Percentiles rank a stretch among this genome's conserved stretches.
Evolutionary conservation across 2,113 vertebrate genomes (phyloP).

Genomic region (Ctenomys sociabilis): DNA sequence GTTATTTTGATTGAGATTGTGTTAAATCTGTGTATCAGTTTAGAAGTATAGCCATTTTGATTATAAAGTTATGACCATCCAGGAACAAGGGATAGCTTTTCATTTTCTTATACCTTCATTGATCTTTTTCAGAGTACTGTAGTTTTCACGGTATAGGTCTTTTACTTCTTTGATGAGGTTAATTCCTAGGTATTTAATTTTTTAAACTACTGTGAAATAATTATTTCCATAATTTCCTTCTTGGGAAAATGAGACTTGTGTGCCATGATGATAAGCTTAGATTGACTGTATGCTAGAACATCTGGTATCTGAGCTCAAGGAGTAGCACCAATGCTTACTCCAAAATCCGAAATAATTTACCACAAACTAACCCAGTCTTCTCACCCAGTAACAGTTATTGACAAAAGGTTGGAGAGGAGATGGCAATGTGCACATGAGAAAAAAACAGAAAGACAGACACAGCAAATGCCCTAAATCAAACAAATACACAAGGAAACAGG

Average conservation of each 20-base stretch:
- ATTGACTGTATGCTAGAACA: rapidly evolving
- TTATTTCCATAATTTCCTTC: background rate
- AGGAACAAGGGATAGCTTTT: background rate
- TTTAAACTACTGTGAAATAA: background rate
- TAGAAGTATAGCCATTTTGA: background rate
- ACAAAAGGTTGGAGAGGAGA: too few relatives aligned
- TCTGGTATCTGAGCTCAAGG: rapidly evolving
- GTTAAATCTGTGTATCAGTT: background rate
- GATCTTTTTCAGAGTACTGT: background rate
- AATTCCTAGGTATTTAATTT: background rate
- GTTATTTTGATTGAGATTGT: background rate
- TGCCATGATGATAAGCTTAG: rapidly evolving
- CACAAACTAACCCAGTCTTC: rapidly evolving
- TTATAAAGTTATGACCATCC: background rate
- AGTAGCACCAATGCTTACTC: rapidly evolving
- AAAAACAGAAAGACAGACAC: background rate
- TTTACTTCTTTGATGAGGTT: background rate
- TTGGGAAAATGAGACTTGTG: background rate
- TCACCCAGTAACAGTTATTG: background rate
- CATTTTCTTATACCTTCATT: background rate
- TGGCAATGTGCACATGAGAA: background rate
- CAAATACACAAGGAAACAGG: rapidly evolving
- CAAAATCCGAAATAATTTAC: background rate
- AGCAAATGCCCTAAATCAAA: rapidly evolving
- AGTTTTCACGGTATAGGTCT: background rate